A percentile compares a stretch with the other conserved stretches of the same genome.
Conservation (phyloP, 2,797 vertebrate genomes). For the Poecilia picta region DNA sequence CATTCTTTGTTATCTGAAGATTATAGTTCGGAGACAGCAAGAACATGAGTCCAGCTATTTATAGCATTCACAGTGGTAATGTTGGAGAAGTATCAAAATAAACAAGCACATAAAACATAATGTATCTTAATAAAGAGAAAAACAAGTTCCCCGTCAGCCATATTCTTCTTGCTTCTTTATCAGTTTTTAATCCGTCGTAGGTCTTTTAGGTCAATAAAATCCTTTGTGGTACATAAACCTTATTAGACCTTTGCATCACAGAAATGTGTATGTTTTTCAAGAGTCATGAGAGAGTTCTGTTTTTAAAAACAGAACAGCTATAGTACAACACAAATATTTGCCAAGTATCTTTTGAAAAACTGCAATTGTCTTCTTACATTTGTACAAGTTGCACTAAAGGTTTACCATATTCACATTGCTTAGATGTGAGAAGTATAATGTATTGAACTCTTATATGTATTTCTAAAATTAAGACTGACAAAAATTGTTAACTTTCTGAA, state of each 20-base stretch:
- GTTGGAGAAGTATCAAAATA: not conserved
- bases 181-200: not conserved
- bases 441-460: no score
- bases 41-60: not conserved
- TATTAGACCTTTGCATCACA: slow-evolving; percentile 39
- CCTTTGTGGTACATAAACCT: slow-evolving; percentile 6
- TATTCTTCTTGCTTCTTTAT: slow-evolving; percentile 11
- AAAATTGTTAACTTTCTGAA: not conserved
- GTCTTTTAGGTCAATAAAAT: slow-evolving; percentile 38
- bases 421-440: no score
- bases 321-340: slow-evolving; percentile 11
- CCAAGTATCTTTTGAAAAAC: no score
- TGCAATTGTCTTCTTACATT: no score
- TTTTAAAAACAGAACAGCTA: slow-evolving; percentile 52
- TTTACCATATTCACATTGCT: no score
- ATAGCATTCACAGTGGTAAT: slow-evolving; percentile 12
- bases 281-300: not conserved
- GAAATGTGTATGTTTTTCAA: not conserved
- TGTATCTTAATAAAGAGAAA: not conserved
- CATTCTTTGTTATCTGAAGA: not conserved
- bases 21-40: not conserved
- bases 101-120: not conserved
- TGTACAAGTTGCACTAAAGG: no score
- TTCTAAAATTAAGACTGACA: no score
- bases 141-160: slow-evolving; percentile 10